Base-by-base conservation (phyloP, 2,797 vertebrate genomes). In the Apodemus agrarius region DNA sequence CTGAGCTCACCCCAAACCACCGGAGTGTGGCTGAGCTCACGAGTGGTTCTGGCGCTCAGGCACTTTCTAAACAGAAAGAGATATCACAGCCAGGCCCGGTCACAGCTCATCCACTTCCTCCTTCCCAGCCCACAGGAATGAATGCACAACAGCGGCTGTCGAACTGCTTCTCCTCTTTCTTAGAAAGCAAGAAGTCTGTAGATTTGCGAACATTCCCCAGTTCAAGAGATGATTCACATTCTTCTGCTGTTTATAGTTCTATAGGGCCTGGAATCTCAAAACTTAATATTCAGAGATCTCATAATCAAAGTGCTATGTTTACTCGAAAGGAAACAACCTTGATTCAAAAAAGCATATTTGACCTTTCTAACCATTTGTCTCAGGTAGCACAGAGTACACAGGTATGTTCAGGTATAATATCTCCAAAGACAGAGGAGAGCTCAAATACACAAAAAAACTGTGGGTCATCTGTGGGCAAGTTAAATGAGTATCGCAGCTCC, bases 191-290 rank as follows among this genome's bases (percentile, higher is more conserved):
- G 96, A 98, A 98, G 49, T 96, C 98, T 96, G 19, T 96, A 89
- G 98, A 98, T 75, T 89, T 96, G 37, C 98, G 98, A 37, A 90
- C 97, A 95, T 98, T 98, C 63, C 52, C 97, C 90, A 96, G 97
- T 93, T 69, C 98, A 93, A 97, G n/a, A 94, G 98, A 98, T 75
- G 98, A 99, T 95, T 97, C 98, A 96, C 99, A 98, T 98, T 97
- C 98, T 61, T 99, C 99, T 97, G 97, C 99, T 0, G 0, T 94
- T 81, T 97, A 98, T 97, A 63, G 87, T 97, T 95, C 98, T 67
- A 0, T 97, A 80, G 96, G 93, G 78, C 92, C 98, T 97, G 98
- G 96, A 98, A 98, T 98, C 97, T 97, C 98, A 97, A 99, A 98
- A 98, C 96, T 98, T 96, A 98, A 94, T 97, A 95, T 98, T 97